Conservation (phyloP, 2,113 vertebrate species). For the Leptocoma aspasia region DNA sequence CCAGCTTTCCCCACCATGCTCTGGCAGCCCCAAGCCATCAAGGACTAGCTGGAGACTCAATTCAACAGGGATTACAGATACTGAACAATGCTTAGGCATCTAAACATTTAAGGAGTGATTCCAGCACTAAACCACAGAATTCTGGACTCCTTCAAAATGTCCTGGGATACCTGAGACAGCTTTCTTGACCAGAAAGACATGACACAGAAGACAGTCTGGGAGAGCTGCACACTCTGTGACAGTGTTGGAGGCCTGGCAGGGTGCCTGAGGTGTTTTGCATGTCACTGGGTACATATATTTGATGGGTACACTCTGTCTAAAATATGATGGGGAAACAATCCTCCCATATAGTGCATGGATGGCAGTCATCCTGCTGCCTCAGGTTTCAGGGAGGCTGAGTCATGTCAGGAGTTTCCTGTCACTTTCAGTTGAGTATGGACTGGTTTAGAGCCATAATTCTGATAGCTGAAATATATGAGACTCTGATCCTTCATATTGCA, state of each 20-base stretch:
- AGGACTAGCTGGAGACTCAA: fast-evolving
- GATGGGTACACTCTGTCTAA: neutral
- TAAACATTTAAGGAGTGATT: neutral
- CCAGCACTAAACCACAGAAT: neutral
- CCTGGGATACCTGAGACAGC: neutral
- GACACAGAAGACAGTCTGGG: neutral
- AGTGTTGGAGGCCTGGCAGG: neutral
- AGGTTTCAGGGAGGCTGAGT: neutral
- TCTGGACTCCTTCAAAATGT: neutral
- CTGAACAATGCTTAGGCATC: neutral
- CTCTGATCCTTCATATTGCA: neutral
- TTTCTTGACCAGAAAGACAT: neutral
- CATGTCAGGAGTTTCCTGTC: neutral
- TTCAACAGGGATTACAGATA: neutral
- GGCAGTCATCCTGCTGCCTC: neutral
- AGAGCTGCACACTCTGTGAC: neutral
- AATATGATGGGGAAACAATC: neutral
- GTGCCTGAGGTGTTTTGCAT: neutral
- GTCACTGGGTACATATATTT: fast-evolving
- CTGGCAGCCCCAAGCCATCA: neutral
- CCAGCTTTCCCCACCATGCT: neutral
- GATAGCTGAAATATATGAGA: neutral
- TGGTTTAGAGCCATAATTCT: neutral
- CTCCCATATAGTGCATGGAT: neutral
- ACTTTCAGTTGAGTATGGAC: neutral